phyloP scores from a whole-genome alignment of 2,797 vertebrate species.

The Mormyrus hasselquistii region DNA sequence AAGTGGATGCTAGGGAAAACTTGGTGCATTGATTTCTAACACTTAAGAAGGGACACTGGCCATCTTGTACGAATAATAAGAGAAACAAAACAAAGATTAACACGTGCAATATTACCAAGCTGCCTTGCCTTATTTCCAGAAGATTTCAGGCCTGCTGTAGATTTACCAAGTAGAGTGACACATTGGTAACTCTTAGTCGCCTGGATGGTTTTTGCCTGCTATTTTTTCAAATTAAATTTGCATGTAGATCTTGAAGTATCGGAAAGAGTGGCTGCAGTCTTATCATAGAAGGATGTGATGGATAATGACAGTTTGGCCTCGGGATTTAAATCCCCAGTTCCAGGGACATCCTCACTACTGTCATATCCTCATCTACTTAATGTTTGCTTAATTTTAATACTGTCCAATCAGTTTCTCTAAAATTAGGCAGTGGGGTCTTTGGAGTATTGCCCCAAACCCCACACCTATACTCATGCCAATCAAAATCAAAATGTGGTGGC shows the following conservation, averaged over 20 bases:
- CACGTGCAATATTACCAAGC: background rate
- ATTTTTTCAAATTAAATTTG: background rate
- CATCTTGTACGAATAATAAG: background rate
- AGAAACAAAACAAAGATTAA: background rate
- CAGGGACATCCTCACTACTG: background rate
- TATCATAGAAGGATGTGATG: constrained; percentile 19
- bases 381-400: constrained; percentile 1
- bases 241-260: background rate
- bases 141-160: background rate
- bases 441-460: background rate
- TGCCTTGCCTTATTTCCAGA: background rate
- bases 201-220: background rate
- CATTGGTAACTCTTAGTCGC: too few species aligned
- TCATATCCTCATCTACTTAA: background rate
- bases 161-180: background rate
- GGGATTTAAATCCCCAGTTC: background rate
- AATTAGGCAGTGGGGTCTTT: background rate
- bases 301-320: background rate
- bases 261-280: background rate
- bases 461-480: background rate
- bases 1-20: background rate
- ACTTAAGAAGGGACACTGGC: background rate
- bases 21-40: background rate
- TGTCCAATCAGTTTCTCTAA: background rate
- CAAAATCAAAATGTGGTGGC: background rate